These are phyloP conservation scores for Martes martes DNA, from an alignment of 2,113 vertebrate species.

Conservation along the genomic window DNA sequence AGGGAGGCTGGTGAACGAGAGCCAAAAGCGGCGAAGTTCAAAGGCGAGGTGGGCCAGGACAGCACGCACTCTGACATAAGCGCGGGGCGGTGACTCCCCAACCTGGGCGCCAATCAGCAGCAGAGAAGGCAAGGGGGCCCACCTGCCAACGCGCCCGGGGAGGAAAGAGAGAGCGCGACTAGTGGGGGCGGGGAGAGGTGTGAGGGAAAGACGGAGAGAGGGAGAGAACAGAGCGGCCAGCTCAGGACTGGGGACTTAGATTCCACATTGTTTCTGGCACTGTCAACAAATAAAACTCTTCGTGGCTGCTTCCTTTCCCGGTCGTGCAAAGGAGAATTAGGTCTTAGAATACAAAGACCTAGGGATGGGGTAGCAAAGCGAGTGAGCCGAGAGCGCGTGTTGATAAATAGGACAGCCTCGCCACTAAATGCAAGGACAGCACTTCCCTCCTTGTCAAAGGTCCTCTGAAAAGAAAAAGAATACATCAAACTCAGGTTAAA, in stretches of 20 bases:
- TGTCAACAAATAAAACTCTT: conserved; percentile 62
- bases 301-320: conserved; percentile 16
- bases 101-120: conserved; percentile 94
- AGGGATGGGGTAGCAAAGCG: neutral
- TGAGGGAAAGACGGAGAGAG: neutral
- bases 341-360: conserved; percentile 39
- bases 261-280: conserved; percentile 58
- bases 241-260: conserved; percentile 44
- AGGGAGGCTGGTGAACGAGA: conserved; percentile 87
- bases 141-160: conserved; percentile 79
- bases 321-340: conserved; percentile 31
- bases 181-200: conserved; percentile 51
- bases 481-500: neutral
- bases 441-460: neutral
- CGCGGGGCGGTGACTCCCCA: conserved; percentile 92
- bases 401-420: conserved; percentile 31
- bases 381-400: neutral
- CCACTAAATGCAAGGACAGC: conserved; percentile 10
- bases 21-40: conserved; percentile 94
- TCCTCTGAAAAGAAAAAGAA: neutral
- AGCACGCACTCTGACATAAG: conserved; percentile 94
- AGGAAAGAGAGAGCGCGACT: neutral
- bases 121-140: conserved; percentile 81
- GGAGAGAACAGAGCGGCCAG: conserved; percentile 34
- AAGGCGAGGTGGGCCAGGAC: conserved; percentile 94